Evolutionary conservation across 2,113 vertebrate species (phyloP), one percentile per base, ranked within the genome.

Genomic region (Plecturocebus donacophilus): DNA sequence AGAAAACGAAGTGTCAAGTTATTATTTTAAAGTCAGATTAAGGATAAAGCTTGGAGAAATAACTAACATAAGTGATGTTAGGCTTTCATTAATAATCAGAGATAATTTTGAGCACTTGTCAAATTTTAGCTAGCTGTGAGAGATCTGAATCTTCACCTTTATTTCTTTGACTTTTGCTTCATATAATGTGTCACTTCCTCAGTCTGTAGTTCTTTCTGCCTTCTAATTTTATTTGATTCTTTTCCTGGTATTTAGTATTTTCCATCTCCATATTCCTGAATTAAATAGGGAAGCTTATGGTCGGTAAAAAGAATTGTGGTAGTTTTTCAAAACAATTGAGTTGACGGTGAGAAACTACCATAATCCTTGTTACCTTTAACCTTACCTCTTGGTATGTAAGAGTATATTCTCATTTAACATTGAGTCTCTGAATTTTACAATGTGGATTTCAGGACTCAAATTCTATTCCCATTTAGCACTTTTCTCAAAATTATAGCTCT

Each of bases 171-270:
- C 27, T 89, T 3, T 79, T 71, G 6, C n/a, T 68, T 16, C 10
- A 25, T 77, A 11, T 38, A 61, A 16, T 84, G 32, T 61, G 20
- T 85, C 77, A 87, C 76, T 58, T 93, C 54, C 64, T 94, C 25
- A 64, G 2, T 85, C 85, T 81, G 0, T 52, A 32, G 12, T 56
- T 79, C 76, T 95, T 95, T 79, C 58, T 90, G 30, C 61, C 96
- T 95, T 92, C 61, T 83, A 54, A 87, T 93, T 97, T 94, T 8
- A 49, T 42, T 81, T 88, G 71, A 88, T 77, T 52, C 4, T 79
- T 83, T 94, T 92, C 89, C 64, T 91, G 11, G 80, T 87, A 54
- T 73, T 95, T 96, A 89, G 12, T 83, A 61, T 80, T 92, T 87
- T 86, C 12, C n/a, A 92, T 40, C 83, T 97, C 52, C 87, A 87